Percentiles rank a stretch among this genome's conserved stretches.
phyloP scores from a whole-genome alignment of 2,797 vertebrate species.

The Pelobates cultripes region DNA sequence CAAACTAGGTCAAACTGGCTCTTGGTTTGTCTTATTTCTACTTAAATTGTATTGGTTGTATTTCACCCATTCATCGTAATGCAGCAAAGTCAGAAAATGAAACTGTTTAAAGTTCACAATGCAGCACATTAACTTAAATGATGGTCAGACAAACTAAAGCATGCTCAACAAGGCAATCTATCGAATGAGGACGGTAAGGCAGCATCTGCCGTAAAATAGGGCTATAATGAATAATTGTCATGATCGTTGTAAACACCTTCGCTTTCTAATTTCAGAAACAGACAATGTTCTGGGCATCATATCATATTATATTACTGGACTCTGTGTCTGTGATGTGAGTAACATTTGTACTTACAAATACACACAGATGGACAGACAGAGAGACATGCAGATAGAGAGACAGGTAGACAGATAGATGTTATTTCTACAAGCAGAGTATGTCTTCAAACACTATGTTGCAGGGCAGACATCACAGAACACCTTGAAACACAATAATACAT shows the following conservation, averaged over 20 bases:
- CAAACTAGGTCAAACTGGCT: not conserved
- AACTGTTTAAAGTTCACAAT: constrained; percentile 33
- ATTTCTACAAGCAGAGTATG: too few relatives aligned
- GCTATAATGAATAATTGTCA: not conserved
- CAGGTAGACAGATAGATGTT: too few relatives aligned
- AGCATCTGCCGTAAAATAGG: constrained; percentile 15
- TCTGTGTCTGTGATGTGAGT: too few relatives aligned
- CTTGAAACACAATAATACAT: too few relatives aligned
- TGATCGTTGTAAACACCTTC: not conserved
- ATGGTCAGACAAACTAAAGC: not conserved
- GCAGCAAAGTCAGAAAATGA: constrained; percentile 5
- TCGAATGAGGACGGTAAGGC: not conserved
- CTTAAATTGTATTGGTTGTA: not conserved
- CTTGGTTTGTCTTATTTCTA: not conserved
- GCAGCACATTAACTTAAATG: constrained; percentile 34
- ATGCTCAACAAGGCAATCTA: constrained; percentile 6
- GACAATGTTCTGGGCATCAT: constrained; percentile 25
- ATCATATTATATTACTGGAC: too few relatives aligned
- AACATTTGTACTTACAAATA: too few relatives aligned
- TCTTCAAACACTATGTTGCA: too few relatives aligned
- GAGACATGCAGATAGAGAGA: too few relatives aligned
- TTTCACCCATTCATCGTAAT: not conserved
- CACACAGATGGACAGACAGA: too few relatives aligned
- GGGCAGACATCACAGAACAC: too few relatives aligned
- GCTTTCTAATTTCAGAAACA: constrained; percentile 15